A percentile compares a stretch with the other conserved stretches of the same genome.
phyloP scores from a whole-genome alignment of 2,797 vertebrate genomes.

The Pelodytes ibericus region DNA sequence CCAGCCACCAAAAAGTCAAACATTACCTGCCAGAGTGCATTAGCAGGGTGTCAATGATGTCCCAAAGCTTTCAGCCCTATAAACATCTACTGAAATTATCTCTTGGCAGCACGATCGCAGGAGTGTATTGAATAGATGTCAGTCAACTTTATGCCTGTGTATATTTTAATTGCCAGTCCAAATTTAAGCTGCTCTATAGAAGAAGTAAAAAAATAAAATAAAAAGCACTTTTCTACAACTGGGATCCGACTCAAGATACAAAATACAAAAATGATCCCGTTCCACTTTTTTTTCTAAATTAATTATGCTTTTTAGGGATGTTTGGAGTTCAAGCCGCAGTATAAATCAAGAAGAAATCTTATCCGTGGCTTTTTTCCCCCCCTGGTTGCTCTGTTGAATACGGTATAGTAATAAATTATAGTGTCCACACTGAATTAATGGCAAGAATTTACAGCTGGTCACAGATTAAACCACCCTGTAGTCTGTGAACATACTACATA shows the following conservation, averaged over 20 bases:
- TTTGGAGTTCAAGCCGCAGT: slow-evolving; percentile 35
- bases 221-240: slow-evolving; percentile 36
- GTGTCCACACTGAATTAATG: slow-evolving; percentile 37
- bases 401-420: slow-evolving; percentile 37
- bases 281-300: slow-evolving; percentile 28
- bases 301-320: slow-evolving; percentile 45
- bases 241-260: slow-evolving; percentile 23
- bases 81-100: slow-evolving; percentile 52
- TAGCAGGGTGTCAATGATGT: slow-evolving; percentile 54
- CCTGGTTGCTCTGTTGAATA: slow-evolving; percentile 36
- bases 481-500: slow-evolving; percentile 27
- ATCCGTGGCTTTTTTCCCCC: slow-evolving; percentile 11
- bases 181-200: slow-evolving; percentile 7
- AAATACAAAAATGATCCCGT: slow-evolving; percentile 31
- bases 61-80: slow-evolving; percentile 39
- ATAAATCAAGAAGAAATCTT: slow-evolving; percentile 48
- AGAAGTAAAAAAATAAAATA: neutral
- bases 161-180: slow-evolving; percentile 30
- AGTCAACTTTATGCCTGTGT: slow-evolving; percentile 45
- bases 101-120: slow-evolving; percentile 37
- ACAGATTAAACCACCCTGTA: slow-evolving; percentile 38
- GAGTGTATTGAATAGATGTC: slow-evolving; percentile 7
- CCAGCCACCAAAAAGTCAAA: slow-evolving; percentile 38
- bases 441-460: slow-evolving; percentile 42
- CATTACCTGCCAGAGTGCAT: slow-evolving; percentile 53